Evolutionary conservation across 2,797 vertebrate genomes (phyloP), one percentile per base, ranked within the genome.

Genomic region (Sebastes steindachneri): DNA sequence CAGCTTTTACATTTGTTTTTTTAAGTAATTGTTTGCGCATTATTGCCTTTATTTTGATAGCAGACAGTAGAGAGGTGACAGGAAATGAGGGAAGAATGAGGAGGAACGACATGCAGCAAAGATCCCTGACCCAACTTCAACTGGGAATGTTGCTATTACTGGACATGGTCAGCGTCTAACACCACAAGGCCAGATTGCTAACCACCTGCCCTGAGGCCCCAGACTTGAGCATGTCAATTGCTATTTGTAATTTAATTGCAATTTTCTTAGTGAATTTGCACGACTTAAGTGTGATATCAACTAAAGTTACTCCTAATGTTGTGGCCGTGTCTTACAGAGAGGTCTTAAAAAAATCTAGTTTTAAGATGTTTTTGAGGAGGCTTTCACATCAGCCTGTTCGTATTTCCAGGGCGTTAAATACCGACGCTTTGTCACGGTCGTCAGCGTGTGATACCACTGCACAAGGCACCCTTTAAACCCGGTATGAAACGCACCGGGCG

Each of bases 361-460:
- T 54, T 33, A 35, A 19, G 8, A 31, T 26, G 11, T 37, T 37
- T 23, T 25, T 12, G 23, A 2, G 21, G 21, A 54, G 1, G 53
- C 10, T 23, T 6, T 54, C 21, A 54, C 53, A 54, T 54, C 53
- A 41, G 37, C 37, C 37, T 41, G 14, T 41, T 41, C 37, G 0
- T 14, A 41, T 41, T 41, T 1, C 37, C 37, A 15, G 14, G 5
- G 37, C 37, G 5, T 41, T 45, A 45, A 3, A 17, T 45, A 45
- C 41, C 3, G 4, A 17, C 15, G 41, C 41, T 45, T 45, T 45
- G 41, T 45, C 45, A 19, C 3, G 7, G 45, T 17, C 17, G 45
- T 3, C 17, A 0, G 45, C 0, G 7, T 0, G 7, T 48, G 41
- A 45, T 45, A 7, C 41, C 15, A 17, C 0, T 3, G 0, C 41